phyloP scores from a whole-genome alignment of 2,888 invertebrate species.

The Argyresthia goedartella region DNA sequence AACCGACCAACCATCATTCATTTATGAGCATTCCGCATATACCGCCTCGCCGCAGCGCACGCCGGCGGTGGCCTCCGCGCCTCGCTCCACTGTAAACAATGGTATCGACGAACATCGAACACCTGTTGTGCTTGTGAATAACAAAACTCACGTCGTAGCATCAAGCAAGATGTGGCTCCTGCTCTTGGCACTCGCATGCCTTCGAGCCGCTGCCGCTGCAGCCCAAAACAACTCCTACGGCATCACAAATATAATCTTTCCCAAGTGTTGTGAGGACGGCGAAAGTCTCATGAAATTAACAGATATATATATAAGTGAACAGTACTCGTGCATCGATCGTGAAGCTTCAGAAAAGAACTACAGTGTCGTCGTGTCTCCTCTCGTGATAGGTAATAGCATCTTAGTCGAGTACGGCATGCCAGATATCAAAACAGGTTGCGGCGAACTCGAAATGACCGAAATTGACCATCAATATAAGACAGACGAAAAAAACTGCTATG shows the following conservation, averaged over 20 bases:
- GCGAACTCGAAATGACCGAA: slow-evolving; percentile 24
- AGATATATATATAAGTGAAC: slow-evolving; percentile 17
- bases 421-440: slow-evolving; percentile 20
- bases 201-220: slow-evolving; percentile 23
- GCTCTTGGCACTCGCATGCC: slow-evolving; percentile 28
- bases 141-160: slow-evolving; percentile 8
- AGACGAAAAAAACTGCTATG: slow-evolving; percentile 32
- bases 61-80: slow-evolving; percentile 18
- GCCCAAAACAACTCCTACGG: slow-evolving; percentile 19
- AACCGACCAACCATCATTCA: too few relatives aligned
- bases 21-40: slow-evolving; percentile 28
- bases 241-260: slow-evolving; percentile 30
- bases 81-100: slow-evolving; percentile 31
- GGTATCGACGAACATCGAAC: slow-evolving; percentile 33
- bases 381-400: slow-evolving; percentile 32
- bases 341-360: slow-evolving; percentile 23
- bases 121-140: slow-evolving; percentile 31
- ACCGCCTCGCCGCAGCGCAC: slow-evolving; percentile 35
- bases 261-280: slow-evolving; percentile 47
- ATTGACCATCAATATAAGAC: slow-evolving; percentile 18
- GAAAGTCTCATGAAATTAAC: slow-evolving; percentile 40
- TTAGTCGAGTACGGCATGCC: slow-evolving; percentile 37
- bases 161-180: slow-evolving; percentile 34
- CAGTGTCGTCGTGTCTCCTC: slow-evolving; percentile 28
- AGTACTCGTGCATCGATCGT: slow-evolving; percentile 38